Evolutionary conservation across 2,888 invertebrate genomes (phyloP).

Genomic region (Dynastes tityus): DNA sequence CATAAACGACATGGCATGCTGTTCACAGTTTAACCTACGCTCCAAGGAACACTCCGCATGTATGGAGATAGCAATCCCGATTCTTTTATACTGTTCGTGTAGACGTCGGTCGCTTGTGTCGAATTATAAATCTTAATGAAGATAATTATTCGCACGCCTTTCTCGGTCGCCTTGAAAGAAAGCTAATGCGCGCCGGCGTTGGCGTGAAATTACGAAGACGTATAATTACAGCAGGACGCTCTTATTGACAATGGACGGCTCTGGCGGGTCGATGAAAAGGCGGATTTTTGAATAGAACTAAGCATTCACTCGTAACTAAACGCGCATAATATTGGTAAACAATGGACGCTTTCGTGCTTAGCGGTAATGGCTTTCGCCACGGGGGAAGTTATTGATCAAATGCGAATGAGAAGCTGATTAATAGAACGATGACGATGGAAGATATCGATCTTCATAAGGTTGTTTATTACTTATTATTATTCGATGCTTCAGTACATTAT

Average conservation of each 20-base stretch:
- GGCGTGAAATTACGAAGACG: constrained; percentile 28
- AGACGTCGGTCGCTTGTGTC: constrained; percentile 12
- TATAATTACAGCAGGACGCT: constrained; percentile 22
- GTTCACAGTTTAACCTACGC: constrained; percentile 41
- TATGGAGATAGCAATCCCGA: constrained; percentile 20
- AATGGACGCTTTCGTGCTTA: constrained; percentile 15
- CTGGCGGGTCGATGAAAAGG: constrained; percentile 16
- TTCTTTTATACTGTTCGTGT: constrained; percentile 8
- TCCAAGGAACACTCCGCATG: background rate
- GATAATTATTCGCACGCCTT: constrained; percentile 39
- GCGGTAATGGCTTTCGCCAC: background rate
- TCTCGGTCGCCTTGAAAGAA: constrained; percentile 30
- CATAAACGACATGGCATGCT: constrained; percentile 31
- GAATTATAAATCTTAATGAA: constrained; percentile 39
- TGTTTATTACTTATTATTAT: background rate
- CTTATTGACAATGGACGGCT: constrained; percentile 14
- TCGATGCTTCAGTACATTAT: too few relatives aligned
- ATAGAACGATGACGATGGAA: constrained; percentile 1
- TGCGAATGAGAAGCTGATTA: constrained; percentile 7
- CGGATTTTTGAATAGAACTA: background rate
- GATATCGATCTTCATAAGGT: background rate
- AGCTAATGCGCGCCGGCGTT: constrained; percentile 9
- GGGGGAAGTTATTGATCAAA: constrained; percentile 17
- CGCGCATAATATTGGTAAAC: background rate
- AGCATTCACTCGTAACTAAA: background rate